Conservation (phyloP, 2,113 vertebrate species). For the Ammodytes dubius region DNA sequence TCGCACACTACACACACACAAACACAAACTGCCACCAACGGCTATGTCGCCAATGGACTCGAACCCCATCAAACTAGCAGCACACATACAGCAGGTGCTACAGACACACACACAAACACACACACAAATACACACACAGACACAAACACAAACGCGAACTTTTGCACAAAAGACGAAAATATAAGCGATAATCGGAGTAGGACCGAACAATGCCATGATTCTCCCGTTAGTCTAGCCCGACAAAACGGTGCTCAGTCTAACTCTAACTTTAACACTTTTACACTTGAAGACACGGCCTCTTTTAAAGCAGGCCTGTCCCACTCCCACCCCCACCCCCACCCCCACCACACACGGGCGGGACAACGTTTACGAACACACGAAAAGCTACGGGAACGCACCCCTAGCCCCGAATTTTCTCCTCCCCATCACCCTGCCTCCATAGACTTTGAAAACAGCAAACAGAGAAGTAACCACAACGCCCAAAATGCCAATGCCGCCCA, state of each 20-base stretch:
- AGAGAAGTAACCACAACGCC: constrained; percentile 42
- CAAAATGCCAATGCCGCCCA: constrained; percentile 41
- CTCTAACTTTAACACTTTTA: constrained; percentile 49
- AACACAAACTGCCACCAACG: constrained; percentile 67
- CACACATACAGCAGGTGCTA: constrained; percentile 1
- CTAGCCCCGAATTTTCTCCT: too few relatives aligned
- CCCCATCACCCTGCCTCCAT: too few relatives aligned
- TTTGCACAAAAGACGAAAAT: too few relatives aligned
- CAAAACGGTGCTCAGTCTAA: constrained; percentile 78
- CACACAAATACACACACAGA: constrained; percentile 86
- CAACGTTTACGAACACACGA: constrained; percentile 84
- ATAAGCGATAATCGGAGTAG: too few relatives aligned
- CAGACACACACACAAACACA: constrained; percentile 41
- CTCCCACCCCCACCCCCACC: too few relatives aligned
- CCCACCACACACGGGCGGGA: constrained; percentile 41
- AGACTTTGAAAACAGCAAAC: too few relatives aligned
- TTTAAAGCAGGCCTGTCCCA: constrained; percentile 72
- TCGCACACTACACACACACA: constrained; percentile 59
- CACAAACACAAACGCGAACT: constrained; percentile 38
- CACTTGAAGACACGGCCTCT: constrained; percentile 83
- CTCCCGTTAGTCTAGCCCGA: neutral
- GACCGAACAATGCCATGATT: too few relatives aligned
- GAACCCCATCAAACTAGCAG: constrained; percentile 70
- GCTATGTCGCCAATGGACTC: constrained; percentile 82
- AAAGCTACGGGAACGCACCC: constrained; percentile 31